Base-by-base conservation (phyloP, 2,888 invertebrate species). In the Heliconius ethilla region DNA sequence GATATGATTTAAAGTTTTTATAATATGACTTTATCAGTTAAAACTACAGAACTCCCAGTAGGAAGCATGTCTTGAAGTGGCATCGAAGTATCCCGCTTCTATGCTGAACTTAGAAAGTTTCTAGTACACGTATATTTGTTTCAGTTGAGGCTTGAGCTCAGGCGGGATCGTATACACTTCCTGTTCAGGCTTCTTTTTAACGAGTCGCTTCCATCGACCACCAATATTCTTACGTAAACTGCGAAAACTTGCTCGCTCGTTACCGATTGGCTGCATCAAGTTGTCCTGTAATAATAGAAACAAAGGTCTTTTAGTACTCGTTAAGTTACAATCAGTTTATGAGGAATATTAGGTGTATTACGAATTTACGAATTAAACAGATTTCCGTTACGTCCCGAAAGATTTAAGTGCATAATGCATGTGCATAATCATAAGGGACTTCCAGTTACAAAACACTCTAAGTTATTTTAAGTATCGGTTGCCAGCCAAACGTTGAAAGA, bases 61-160 rank as follows among this genome's bases (percentile, higher is more conserved):
- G 90, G 87, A n/a, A 86, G 89, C 90, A 89, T 88, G 87, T 79
- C 86, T 85, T 80, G 78, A 80, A 65, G 74, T 88, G 89, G 88
- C 88, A 88, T 86, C 87, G 89, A 92, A 91, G 90, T 86, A 85
- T 90, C 90, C 91, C 89, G 92, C 92, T 92, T 91, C 92, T 87
- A 86, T 88, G 90, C 88, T 88, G 86, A 78, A 79, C 70, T 75
- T 77, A 80, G 73, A 78, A 81, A 80, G 79, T 77, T 85, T 78
- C 95, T 95, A 97, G 94, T 97, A 98, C 90, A 98, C 97, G 92
- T 97, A 98, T 89, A 98, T 98, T 90, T 97, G 97, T 94, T 97
- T 97, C 85, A 98, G 95, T 95, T 98, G 97, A 85, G 97, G 97
- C 91, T 97, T 97, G 87, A 97, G 95, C 94, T 97, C 97, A 79